Evolutionary conservation across 2,888 invertebrate genomes (phyloP).

Genomic region (Mayetiola destructor): DNA sequence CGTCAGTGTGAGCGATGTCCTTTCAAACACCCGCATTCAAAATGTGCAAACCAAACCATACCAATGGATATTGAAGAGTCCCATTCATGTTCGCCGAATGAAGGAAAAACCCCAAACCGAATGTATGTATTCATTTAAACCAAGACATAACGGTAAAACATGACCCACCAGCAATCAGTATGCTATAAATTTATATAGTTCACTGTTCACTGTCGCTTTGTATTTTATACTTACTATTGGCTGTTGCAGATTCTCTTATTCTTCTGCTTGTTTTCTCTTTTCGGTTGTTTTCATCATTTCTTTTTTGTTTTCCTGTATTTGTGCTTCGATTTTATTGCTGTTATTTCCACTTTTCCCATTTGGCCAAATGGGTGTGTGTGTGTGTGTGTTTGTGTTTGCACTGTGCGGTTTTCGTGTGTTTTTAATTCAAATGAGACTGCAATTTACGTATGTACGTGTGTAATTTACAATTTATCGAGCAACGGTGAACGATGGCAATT

Average conservation of each 20-base stretch:
- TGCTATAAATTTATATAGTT: slow-evolving; percentile 12
- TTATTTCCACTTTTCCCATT: slow-evolving; percentile 7
- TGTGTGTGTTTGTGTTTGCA: too few species aligned
- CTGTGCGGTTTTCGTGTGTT: background rate
- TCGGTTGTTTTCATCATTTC: too few species aligned
- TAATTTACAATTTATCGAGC: slow-evolving; percentile 5
- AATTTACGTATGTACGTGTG: background rate
- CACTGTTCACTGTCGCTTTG: background rate
- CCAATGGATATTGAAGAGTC: background rate
- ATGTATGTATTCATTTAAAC: too few species aligned
- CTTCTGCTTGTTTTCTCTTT: too few species aligned
- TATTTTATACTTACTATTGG: background rate
- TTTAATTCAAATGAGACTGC: slow-evolving; percentile 1
- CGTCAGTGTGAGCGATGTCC: background rate
- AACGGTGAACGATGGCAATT: background rate
- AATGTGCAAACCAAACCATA: too few species aligned
- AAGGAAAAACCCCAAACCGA: background rate
- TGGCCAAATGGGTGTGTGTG: too few species aligned
- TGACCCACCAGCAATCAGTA: too few species aligned
- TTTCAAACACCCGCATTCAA: too few species aligned
- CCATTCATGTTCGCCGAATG: background rate
- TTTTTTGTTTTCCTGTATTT: too few species aligned
- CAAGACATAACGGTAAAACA: background rate
- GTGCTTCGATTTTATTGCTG: slow-evolving; percentile 4
- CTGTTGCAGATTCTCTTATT: too few species aligned